Percentiles rank a stretch among this genome's conserved stretches.
These are phyloP conservation scores for Nothobranchius kuhntae DNA, from an alignment of 2,113 vertebrate species.

Conservation along the genomic window DNA sequence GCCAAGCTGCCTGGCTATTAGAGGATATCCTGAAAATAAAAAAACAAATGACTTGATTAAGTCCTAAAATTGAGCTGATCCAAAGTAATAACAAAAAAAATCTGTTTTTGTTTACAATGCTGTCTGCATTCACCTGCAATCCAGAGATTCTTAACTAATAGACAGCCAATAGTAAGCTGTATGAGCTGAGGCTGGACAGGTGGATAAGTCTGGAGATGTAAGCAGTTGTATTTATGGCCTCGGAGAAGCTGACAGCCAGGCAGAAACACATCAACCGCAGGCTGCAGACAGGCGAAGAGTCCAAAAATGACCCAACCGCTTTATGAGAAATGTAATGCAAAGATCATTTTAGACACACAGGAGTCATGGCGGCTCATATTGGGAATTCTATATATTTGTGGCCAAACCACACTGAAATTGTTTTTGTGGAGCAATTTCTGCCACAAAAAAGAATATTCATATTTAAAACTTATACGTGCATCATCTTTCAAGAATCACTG, in stretches of 20 bases:
- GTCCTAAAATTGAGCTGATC: conserved; percentile 42
- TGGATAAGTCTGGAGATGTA: conserved; percentile 40
- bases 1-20: conserved; percentile 49
- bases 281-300: conserved; percentile 36
- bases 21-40: conserved; percentile 26
- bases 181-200: conserved; percentile 43
- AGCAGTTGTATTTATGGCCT: conserved; percentile 61
- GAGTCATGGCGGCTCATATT: conserved; percentile 35
- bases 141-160: conserved; percentile 40
- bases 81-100: conserved; percentile 53
- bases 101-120: conserved; percentile 42
- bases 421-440: conserved; percentile 32
- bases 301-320: conserved; percentile 46
- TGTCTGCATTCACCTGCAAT: conserved; percentile 36
- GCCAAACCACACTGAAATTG: conserved; percentile 24
- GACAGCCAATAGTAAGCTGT: conserved; percentile 29
- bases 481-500: conserved; percentile 61
- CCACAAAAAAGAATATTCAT: conserved; percentile 35
- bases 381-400: conserved; percentile 26
- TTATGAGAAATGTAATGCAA: conserved; percentile 40
- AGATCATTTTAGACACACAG: conserved; percentile 48
- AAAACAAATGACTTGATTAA: conserved; percentile 43
- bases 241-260: conserved; percentile 57
- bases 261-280: conserved; percentile 44
- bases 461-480: conserved; percentile 49